Evolutionary conservation across 53 echinoderm and acorn worm genomes (phyloP).

Genomic region (Echinometra lucunter): DNA sequence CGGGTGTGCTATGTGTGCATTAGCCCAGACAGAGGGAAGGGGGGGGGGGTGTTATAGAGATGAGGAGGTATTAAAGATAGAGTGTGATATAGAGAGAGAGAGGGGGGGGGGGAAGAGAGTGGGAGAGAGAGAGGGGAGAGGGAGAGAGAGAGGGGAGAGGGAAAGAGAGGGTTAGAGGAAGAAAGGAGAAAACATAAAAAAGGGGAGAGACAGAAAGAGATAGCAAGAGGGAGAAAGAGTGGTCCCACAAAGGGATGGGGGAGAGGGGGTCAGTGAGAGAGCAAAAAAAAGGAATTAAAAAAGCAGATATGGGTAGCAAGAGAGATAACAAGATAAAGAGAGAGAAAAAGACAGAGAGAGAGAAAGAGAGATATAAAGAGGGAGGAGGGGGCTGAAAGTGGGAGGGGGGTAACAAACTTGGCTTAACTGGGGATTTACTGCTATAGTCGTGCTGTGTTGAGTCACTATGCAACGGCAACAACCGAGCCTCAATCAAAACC

Average conservation of each 20-base stretch:
- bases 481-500: background rate
- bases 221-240: background rate
- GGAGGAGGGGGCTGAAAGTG: background rate
- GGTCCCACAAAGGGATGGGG: too few relatives aligned
- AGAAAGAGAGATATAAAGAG: background rate
- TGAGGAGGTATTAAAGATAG: background rate
- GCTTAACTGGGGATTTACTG: constrained; percentile 17
- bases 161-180: background rate
- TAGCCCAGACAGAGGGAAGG: background rate
- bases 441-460: background rate
- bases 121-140: background rate
- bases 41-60: background rate
- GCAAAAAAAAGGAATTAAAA: background rate
- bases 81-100: background rate
- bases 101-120: too few relatives aligned
- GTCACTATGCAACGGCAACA: background rate
- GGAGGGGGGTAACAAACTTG: constrained; percentile 37
- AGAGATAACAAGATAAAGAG: background rate
- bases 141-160: background rate
- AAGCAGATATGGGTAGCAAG: background rate
- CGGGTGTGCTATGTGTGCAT: background rate
- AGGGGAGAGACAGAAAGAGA: background rate
- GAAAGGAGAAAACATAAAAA: background rate
- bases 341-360: background rate
- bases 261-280: background rate